Percentiles rank a stretch among this genome's conserved stretches.
Evolutionary conservation across 2,113 vertebrate species (phyloP).

Genomic region (zebrafish (Danio rerio)): DNA sequence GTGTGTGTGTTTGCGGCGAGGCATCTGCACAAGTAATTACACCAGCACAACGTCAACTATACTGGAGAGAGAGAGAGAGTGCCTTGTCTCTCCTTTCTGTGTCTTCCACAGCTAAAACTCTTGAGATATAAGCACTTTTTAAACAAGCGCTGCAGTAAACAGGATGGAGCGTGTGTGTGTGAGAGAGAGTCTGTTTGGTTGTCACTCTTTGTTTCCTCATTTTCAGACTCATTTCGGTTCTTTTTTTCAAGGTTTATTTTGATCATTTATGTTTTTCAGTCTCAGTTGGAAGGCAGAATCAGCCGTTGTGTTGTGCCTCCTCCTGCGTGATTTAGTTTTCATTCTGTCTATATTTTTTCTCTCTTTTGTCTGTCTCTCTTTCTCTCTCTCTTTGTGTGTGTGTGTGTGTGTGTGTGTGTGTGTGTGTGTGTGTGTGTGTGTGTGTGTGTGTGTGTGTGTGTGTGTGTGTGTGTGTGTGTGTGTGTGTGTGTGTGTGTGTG

Average conservation of each 20-base stretch:
- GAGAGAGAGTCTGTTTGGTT: background rate
- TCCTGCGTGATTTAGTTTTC: slow-evolving; percentile 67
- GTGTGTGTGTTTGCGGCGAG: slow-evolving; percentile 19
- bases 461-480: too few species aligned
- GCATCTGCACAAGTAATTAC: slow-evolving; percentile 31
- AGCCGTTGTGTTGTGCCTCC: slow-evolving; percentile 63
- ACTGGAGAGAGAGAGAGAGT: slow-evolving; percentile 16
- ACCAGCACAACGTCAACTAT: slow-evolving; percentile 3
- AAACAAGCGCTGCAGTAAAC: slow-evolving; percentile 73
- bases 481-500: too few species aligned
- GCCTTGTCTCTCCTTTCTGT: slow-evolving; percentile 38
- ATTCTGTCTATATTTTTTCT: slow-evolving; percentile 38
- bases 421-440: too few species aligned
- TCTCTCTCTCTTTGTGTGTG: too few species aligned
- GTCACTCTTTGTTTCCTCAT: slow-evolving; percentile 32
- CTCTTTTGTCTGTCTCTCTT: slow-evolving; percentile 60
- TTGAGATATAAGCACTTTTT: slow-evolving; percentile 76
- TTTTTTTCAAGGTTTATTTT: slow-evolving; percentile 43
- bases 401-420: too few species aligned
- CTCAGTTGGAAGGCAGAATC: slow-evolving; percentile 68
- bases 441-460: too few species aligned
- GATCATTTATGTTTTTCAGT: slow-evolving; percentile 59
- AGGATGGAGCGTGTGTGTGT: background rate
- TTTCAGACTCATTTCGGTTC: slow-evolving; percentile 10
- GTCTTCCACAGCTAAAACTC: slow-evolving; percentile 78